Conservation (phyloP, 2,888 invertebrate species). For the Aleiodes alternator region DNA sequence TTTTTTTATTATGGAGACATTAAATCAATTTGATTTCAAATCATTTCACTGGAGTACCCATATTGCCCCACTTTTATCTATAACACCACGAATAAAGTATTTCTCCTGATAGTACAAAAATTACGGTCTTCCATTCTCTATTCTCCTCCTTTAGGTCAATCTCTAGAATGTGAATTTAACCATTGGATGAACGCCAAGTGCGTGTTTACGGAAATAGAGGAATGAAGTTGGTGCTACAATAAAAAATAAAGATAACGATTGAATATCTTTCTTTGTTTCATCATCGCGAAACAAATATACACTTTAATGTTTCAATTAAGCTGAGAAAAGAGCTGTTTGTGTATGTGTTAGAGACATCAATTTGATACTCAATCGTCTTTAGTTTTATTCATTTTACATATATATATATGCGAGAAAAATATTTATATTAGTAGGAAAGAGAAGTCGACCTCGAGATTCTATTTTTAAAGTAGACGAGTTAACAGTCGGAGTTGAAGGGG, state of each 20-base stretch:
- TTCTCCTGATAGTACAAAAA: too few relatives aligned
- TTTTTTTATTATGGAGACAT: too few relatives aligned
- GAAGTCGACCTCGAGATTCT: conserved; percentile 26
- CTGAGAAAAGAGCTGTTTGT: too few relatives aligned
- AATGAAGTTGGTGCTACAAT: conserved; percentile 10
- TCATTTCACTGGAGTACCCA: too few relatives aligned
- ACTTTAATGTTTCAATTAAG: not conserved
- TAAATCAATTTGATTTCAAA: too few relatives aligned
- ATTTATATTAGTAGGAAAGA: conserved; percentile 2
- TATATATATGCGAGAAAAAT: conserved; percentile 11
- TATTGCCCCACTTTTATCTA: too few relatives aligned
- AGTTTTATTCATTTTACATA: not conserved
- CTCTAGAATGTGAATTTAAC: conserved; percentile 10
- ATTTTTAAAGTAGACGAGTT: conserved; percentile 34
- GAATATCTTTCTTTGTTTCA: conserved; percentile 24
- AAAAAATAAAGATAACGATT: conserved; percentile 27
- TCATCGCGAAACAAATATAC: not conserved
- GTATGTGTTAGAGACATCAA: not conserved
- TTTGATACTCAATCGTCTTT: not conserved
- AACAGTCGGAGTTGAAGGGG: conserved; percentile 22
- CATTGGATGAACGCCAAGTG: conserved; percentile 62
- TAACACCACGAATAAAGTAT: too few relatives aligned
- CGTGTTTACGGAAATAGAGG: conserved; percentile 67
- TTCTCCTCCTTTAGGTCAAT: too few relatives aligned
- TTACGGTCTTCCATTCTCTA: too few relatives aligned